These are phyloP conservation scores for Crocallis elinguaria DNA, from an alignment of 2,888 invertebrate species.

Conservation along the genomic window DNA sequence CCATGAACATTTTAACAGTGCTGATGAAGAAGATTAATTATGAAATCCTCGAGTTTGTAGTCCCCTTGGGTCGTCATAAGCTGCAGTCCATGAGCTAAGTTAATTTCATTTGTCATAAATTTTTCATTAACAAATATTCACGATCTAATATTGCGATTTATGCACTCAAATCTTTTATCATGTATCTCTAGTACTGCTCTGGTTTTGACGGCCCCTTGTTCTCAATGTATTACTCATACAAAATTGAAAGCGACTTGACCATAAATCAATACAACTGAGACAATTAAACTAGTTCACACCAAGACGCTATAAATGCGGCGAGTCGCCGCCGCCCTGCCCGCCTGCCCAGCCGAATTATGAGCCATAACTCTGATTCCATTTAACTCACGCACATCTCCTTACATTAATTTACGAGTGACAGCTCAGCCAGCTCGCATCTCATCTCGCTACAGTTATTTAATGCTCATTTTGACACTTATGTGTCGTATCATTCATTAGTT, in stretches of 20 bases:
- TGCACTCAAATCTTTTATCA: neutral
- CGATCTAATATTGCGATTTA: no score
- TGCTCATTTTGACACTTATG: constrained; percentile 78
- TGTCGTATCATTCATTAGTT: constrained; percentile 64
- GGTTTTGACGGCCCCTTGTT: constrained; percentile 12
- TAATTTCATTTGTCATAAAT: no score
- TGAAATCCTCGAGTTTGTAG: no score
- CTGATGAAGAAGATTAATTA: no score
- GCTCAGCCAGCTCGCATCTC: constrained; percentile 72
- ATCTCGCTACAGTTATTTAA: constrained; percentile 74
- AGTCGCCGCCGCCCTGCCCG: constrained; percentile 59
- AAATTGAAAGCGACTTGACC: constrained; percentile 34
- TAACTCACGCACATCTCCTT: constrained; percentile 65
- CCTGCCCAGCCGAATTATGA: constrained; percentile 64
- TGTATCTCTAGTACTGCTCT: neutral
- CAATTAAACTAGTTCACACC: constrained; percentile 46
- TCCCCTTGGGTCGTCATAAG: no score
- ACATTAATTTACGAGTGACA: constrained; percentile 81
- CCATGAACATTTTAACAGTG: no score
- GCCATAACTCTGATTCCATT: constrained; percentile 82
- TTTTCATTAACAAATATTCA: no score
- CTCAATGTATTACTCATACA: constrained; percentile 20
- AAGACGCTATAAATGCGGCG: constrained; percentile 63
- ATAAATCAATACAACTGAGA: constrained; percentile 49
- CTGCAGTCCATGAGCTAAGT: no score